These are phyloP conservation scores for Ashinkailepas kermadecensis DNA, from an alignment of 2,888 invertebrate species.

Conservation along the genomic window DNA sequence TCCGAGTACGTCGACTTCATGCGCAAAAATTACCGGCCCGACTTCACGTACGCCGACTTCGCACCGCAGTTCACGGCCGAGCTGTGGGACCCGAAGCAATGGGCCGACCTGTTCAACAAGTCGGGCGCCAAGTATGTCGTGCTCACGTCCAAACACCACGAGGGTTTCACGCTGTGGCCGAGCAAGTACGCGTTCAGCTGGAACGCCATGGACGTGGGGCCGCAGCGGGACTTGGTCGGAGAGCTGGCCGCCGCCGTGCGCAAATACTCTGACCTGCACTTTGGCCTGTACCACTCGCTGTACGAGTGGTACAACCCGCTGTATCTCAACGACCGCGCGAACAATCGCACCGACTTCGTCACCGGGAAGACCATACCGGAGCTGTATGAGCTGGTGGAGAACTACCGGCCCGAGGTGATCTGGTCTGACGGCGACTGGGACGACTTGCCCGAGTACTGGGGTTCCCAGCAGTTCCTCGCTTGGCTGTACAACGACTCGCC, in stretches of 20 bases:
- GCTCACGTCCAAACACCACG: slow-evolving; percentile 79
- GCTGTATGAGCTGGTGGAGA: slow-evolving; percentile 57
- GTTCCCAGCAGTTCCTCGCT: slow-evolving; percentile 70
- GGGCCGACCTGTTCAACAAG: slow-evolving; percentile 71
- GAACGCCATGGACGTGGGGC: slow-evolving; percentile 62
- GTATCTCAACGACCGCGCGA: slow-evolving; percentile 55
- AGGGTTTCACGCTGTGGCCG: slow-evolving; percentile 77
- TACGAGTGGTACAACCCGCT: slow-evolving; percentile 84
- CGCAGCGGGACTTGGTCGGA: neutral
- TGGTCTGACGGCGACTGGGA: slow-evolving; percentile 72
- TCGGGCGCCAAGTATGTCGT: slow-evolving; percentile 84
- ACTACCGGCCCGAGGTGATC: slow-evolving; percentile 58
- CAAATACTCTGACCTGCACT: slow-evolving; percentile 55
- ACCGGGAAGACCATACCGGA: slow-evolving; percentile 60
- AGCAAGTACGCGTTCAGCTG: slow-evolving; percentile 71
- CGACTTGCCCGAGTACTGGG: slow-evolving; percentile 58
- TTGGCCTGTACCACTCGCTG: slow-evolving; percentile 67
- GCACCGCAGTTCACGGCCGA: slow-evolving; percentile 72
- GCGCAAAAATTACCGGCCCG: slow-evolving; percentile 70
- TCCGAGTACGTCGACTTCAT: slow-evolving; percentile 54
- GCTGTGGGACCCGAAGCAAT: slow-evolving; percentile 72
- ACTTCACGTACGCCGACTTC: slow-evolving; percentile 86
- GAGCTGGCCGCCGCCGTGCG: slow-evolving; percentile 55
- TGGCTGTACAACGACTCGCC: slow-evolving; percentile 91
- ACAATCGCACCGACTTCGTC: slow-evolving; percentile 28